Percentiles rank a stretch among this genome's conserved stretches.
phyloP scores from a whole-genome alignment of 1,140 invertebrate genomes.

The Diorhabda carinulata region DNA sequence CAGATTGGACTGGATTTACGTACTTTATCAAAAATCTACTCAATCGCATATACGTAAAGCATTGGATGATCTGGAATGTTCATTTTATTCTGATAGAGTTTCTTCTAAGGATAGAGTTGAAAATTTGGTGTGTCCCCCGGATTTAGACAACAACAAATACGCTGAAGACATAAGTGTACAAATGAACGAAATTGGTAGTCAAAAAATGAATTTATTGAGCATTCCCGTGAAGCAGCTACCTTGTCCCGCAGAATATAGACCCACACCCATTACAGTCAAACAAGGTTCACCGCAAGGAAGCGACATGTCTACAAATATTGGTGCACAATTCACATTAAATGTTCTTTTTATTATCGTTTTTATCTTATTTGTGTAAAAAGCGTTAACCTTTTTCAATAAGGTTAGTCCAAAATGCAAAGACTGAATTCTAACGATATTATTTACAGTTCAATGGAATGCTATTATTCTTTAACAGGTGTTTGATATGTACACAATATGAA shows the following conservation, averaged over 20 bases:
- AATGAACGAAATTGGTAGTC: not conserved
- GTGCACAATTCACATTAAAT: not conserved
- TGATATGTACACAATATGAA: too few species aligned
- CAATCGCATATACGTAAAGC: constrained; percentile 5
- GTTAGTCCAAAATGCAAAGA: not conserved
- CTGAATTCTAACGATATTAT: not conserved
- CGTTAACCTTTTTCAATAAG: not conserved
- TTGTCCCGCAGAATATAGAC: constrained; percentile 14
- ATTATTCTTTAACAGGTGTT: too few species aligned
- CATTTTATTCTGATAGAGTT: constrained; percentile 5
- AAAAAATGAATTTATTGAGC: constrained; percentile 1
- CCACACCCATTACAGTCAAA: constrained; percentile 15
- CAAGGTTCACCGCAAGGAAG: constrained; percentile 9
- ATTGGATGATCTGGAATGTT: constrained; percentile 10
- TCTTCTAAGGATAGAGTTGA: not conserved
- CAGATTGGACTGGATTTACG: constrained; percentile 11
- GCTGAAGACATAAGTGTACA: not conserved
- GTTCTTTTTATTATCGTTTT: not conserved
- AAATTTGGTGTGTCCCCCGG: constrained; percentile 6
- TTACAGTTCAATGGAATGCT: too few species aligned
- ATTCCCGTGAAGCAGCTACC: not conserved
- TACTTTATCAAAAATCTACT: constrained; percentile 3
- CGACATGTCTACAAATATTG: not conserved
- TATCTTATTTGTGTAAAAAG: not conserved
- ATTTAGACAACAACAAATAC: not conserved